Evolutionary conservation across 2,113 vertebrate species (phyloP).

Genomic region (Notechis scutatus): DNA sequence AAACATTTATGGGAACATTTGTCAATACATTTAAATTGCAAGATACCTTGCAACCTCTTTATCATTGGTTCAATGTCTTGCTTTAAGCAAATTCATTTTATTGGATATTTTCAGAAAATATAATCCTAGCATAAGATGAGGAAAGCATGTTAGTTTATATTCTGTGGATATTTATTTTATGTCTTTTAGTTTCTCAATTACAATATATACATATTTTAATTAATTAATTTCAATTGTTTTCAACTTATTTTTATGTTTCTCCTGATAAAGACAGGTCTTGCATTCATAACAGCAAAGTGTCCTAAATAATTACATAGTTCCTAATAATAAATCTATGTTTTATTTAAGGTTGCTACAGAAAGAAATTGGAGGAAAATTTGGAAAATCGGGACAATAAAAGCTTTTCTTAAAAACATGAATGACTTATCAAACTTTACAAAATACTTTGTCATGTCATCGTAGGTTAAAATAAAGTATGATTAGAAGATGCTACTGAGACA

Average conservation of each 20-base stretch:
- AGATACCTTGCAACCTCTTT: not conserved
- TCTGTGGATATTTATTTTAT: not conserved
- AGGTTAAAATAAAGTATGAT: not conserved
- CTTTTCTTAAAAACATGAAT: not conserved
- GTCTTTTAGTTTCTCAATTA: not conserved
- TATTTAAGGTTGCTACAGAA: not conserved
- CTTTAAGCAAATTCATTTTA: not conserved
- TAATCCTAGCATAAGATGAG: not conserved
- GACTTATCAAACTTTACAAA: not conserved
- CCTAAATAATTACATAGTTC: not conserved
- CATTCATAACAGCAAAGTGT: not conserved
- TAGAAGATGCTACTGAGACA: not conserved
- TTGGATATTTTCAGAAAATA: not conserved
- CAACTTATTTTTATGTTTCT: not conserved
- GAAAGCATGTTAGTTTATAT: not conserved
- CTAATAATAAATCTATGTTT: not conserved
- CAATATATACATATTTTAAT: not conserved
- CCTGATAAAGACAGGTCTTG: not conserved
- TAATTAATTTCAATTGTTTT: not conserved
- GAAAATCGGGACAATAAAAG: not conserved
- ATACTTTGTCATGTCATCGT: not conserved
- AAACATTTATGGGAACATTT: not conserved
- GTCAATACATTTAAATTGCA: not conserved
- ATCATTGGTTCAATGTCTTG: not conserved
- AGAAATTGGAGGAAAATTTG: not conserved